A percentile compares a stretch with the other conserved stretches of the same genome.
These are phyloP conservation scores for Uropsilus gracilis DNA, from an alignment of 2,113 vertebrate species.

Conservation along the genomic window DNA sequence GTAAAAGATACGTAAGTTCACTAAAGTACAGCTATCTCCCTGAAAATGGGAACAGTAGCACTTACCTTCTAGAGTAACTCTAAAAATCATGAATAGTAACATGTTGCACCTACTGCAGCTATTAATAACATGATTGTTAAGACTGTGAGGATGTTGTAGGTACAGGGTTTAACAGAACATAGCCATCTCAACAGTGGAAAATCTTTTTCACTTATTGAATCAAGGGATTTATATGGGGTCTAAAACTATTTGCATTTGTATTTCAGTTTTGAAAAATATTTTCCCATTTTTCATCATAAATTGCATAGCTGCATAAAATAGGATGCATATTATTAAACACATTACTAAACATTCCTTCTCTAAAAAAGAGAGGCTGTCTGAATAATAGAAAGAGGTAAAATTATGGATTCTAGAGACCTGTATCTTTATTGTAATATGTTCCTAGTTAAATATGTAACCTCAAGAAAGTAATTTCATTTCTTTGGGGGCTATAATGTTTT, in stretches of 20 bases:
- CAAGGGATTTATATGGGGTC: neutral
- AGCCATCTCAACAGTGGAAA: neutral
- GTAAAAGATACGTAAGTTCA: neutral
- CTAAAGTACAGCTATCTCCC: neutral
- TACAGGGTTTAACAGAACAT: neutral
- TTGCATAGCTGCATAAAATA: neutral
- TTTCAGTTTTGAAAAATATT: neutral
- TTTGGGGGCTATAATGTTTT: neutral
- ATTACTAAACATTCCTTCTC: neutral
- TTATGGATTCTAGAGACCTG: neutral
- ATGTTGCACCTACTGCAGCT: neutral
- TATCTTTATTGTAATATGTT: neutral
- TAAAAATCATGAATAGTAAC: neutral
- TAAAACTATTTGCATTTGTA: neutral
- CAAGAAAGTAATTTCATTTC: neutral
- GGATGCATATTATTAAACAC: neutral
- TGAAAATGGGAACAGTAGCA: neutral
- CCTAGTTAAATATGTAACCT: neutral
- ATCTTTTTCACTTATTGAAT: neutral
- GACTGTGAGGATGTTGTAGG: neutral
- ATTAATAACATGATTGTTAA: neutral
- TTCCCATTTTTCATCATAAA: neutral
- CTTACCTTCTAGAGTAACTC: neutral
- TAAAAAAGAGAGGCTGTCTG: neutral
- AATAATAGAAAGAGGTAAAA: neutral